A percentile compares a stretch with the other conserved stretches of the same genome.
Conservation (phyloP, 1,140 invertebrate genomes). For the Physella acuta region DNA sequence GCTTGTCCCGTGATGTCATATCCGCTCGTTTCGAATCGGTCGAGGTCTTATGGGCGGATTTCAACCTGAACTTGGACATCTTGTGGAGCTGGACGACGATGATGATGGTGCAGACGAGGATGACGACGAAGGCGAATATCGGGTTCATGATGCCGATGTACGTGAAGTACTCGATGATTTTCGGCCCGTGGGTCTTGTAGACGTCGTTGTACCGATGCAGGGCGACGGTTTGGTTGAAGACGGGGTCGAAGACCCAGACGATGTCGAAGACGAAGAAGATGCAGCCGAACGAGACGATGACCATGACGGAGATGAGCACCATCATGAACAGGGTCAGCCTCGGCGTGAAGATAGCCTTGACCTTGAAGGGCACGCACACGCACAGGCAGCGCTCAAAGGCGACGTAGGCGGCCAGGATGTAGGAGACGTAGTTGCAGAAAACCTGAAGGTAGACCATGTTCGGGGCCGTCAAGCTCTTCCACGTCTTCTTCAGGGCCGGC, state of each 20-base stretch:
- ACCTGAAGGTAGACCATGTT: constrained; percentile 2
- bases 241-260: neutral
- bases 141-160: neutral
- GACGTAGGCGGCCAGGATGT: constrained; percentile 10
- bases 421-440: neutral
- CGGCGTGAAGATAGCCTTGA: neutral
- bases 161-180: constrained; percentile 2
- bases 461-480: constrained; percentile 5
- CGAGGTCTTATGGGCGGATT: neutral
- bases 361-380: constrained; percentile 13
- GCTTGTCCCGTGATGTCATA: neutral
- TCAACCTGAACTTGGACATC: neutral
- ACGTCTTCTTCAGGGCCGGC: neutral
- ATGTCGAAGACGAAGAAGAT: constrained; percentile 19
- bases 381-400: constrained; percentile 15
- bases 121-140: constrained; percentile 4
- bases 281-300: neutral
- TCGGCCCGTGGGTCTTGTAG: neutral
- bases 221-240: constrained; percentile 8
- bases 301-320: neutral
- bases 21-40: neutral
- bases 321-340: constrained; percentile 3
- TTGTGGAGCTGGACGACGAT: constrained; percentile 2
- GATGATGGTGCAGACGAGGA: constrained; percentile 9
- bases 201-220: neutral